phyloP scores from a whole-genome alignment of 2,888 invertebrate genomes.

The Agrotis ipsilon region DNA sequence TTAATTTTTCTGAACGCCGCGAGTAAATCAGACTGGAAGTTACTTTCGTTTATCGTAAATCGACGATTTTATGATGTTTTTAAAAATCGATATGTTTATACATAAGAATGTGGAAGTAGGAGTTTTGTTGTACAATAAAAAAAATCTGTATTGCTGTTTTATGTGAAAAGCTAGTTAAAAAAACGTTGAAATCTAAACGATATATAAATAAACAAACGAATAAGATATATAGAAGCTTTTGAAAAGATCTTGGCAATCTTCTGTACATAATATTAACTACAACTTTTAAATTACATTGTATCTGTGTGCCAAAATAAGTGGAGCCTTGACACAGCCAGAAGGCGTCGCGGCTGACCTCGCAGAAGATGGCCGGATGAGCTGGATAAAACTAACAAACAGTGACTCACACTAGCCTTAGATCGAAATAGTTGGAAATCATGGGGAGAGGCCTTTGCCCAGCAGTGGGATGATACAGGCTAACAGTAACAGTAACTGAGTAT shows the following conservation, averaged over 20 bases:
- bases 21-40: conserved; percentile 77
- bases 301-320: too few relatives aligned
- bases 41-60: conserved; percentile 78
- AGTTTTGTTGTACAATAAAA: conserved; percentile 40
- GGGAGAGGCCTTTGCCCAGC: too few relatives aligned
- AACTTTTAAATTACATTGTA: conserved; percentile 7
- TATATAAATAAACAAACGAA: background rate
- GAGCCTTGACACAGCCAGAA: too few relatives aligned
- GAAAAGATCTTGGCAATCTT: background rate
- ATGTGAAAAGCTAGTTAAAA: conserved; percentile 22
- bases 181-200: conserved; percentile 27
- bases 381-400: too few relatives aligned
- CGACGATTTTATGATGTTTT: conserved; percentile 74
- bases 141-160: conserved; percentile 32
- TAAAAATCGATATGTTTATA: conserved; percentile 58
- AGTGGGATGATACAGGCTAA: too few relatives aligned
- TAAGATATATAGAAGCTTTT: too few relatives aligned
- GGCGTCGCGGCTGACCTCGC: too few relatives aligned
- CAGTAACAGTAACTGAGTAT: background rate
- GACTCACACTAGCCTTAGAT: too few relatives aligned
- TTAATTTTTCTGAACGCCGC: conserved; percentile 65
- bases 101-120: conserved; percentile 33
- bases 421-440: too few relatives aligned
- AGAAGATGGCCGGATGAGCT: too few relatives aligned
- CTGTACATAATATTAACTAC: background rate